Conservation (phyloP, 2,888 invertebrate genomes). For the Tenthredo notha region DNA sequence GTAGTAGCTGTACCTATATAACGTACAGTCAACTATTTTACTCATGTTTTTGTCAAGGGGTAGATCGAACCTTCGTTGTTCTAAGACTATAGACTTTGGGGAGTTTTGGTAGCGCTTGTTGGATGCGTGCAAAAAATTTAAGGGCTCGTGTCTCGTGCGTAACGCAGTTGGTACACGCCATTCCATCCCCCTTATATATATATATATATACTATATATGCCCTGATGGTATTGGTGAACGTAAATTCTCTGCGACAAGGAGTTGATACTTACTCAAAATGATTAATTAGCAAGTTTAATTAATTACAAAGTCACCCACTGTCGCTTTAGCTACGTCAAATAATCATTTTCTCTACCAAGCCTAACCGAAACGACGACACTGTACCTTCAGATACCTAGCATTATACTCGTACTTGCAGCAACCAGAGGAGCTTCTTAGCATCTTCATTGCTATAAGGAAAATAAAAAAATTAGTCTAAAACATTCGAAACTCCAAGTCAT, state of each 20-base stretch:
- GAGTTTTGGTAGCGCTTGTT: background rate
- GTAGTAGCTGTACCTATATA: background rate
- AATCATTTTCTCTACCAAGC: constrained; percentile 20
- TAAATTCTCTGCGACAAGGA: constrained; percentile 36
- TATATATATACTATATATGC: background rate
- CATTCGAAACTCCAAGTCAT: background rate
- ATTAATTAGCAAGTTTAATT: constrained; percentile 49
- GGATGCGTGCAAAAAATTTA: constrained; percentile 28
- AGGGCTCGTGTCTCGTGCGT: constrained; percentile 24
- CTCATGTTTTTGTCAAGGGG: constrained; percentile 11
- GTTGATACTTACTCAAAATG: constrained; percentile 29
- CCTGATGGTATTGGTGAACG: constrained; percentile 34
- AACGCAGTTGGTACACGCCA: background rate
- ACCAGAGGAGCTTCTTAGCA: constrained; percentile 25
- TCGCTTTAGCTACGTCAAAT: constrained; percentile 19
- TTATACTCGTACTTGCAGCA: background rate
- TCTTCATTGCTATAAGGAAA: background rate
- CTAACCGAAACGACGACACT: background rate
- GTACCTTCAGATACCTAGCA: background rate
- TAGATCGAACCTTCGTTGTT: constrained; percentile 8
- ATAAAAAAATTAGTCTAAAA: background rate
- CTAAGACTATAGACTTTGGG: constrained; percentile 24
- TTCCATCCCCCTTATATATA: background rate
- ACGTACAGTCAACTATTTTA: constrained; percentile 31
- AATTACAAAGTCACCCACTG: constrained; percentile 46